A percentile compares a stretch with the other conserved stretches of the same genome.
phyloP scores from a whole-genome alignment of 30 jellyfish, hydroid and myxozoan genomes.

The Sanderia malayensis region DNA sequence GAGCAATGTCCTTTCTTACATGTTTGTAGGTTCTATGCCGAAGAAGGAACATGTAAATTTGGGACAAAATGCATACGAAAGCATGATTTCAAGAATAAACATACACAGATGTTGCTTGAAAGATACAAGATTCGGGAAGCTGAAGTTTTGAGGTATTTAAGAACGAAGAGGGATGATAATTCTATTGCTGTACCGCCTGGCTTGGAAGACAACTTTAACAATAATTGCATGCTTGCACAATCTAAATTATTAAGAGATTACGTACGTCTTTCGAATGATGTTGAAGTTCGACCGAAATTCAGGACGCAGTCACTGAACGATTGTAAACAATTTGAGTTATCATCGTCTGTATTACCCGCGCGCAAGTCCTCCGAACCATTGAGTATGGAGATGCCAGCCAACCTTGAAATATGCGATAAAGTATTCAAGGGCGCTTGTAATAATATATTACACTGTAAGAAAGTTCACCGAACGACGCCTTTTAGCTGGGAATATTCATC shows the following conservation, averaged over 20 bases:
- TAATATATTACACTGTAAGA: slow-evolving; percentile 2
- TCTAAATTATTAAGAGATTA: neutral
- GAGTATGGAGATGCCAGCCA: neutral
- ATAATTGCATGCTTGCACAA: neutral
- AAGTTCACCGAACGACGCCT: slow-evolving; percentile 18
- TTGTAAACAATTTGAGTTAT: neutral
- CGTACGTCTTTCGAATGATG: neutral
- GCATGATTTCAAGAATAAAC: slow-evolving; percentile 63
- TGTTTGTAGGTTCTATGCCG: slow-evolving; percentile 85
- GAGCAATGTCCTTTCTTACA: slow-evolving; percentile 82
- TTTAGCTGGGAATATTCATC: slow-evolving; percentile 48
- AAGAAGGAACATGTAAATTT: slow-evolving; percentile 87
- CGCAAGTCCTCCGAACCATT: slow-evolving; percentile 36
- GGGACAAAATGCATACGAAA: slow-evolving; percentile 89
- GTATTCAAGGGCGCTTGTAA: slow-evolving; percentile 15
- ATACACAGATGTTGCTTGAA: slow-evolving; percentile 45
- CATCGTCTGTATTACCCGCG: neutral
- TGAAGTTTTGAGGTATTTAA: slow-evolving; percentile 21
- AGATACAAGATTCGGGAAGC: slow-evolving; percentile 55
- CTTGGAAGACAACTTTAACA: neutral
- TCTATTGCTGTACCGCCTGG: too few relatives aligned
- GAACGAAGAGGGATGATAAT: slow-evolving; percentile 25
- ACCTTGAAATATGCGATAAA: slow-evolving; percentile 8
- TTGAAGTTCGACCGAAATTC: neutral
- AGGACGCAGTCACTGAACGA: slow-evolving; percentile 18